Percentiles rank a stretch among this genome's conserved stretches.
phyloP scores from a whole-genome alignment of 2,113 vertebrate species.

The Oryctolagus cuniculus region DNA sequence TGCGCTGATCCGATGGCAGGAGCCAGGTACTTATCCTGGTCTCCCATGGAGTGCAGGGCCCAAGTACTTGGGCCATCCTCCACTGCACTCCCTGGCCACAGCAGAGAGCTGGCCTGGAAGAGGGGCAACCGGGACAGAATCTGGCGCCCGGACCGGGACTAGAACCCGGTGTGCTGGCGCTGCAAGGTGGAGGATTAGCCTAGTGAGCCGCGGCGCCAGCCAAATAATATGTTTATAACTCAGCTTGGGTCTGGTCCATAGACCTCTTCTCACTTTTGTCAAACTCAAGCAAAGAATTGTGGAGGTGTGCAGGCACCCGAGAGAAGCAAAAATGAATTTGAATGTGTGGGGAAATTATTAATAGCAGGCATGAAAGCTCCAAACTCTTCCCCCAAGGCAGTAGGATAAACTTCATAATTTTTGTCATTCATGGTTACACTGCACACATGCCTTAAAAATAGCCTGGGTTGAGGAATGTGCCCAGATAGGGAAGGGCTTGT shows the following conservation, averaged over 20 bases:
- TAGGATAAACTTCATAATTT: neutral
- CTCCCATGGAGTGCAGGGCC: too few relatives aligned
- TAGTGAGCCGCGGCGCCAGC: too few relatives aligned
- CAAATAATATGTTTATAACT: neutral
- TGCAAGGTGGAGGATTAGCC: too few relatives aligned
- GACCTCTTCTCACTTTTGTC: neutral
- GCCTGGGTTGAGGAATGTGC: neutral
- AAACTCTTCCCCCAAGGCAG: neutral
- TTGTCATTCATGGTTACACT: neutral
- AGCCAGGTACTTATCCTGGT: too few relatives aligned
- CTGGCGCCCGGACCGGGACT: too few relatives aligned
- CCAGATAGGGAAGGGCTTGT: neutral
- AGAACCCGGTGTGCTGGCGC: too few relatives aligned
- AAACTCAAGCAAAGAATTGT: conserved; percentile 27
- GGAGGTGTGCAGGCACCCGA: neutral
- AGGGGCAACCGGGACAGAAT: too few relatives aligned
- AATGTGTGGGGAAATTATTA: neutral
- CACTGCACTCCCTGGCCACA: too few relatives aligned
- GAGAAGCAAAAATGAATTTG: neutral
- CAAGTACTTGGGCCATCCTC: too few relatives aligned
- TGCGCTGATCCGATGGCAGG: too few relatives aligned
- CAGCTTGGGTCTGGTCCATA: neutral
- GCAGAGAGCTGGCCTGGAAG: too few relatives aligned
- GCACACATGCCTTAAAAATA: neutral
- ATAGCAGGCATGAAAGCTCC: neutral